Conservation (phyloP, 2,113 vertebrate species). For the Malurus melanocephalus region DNA sequence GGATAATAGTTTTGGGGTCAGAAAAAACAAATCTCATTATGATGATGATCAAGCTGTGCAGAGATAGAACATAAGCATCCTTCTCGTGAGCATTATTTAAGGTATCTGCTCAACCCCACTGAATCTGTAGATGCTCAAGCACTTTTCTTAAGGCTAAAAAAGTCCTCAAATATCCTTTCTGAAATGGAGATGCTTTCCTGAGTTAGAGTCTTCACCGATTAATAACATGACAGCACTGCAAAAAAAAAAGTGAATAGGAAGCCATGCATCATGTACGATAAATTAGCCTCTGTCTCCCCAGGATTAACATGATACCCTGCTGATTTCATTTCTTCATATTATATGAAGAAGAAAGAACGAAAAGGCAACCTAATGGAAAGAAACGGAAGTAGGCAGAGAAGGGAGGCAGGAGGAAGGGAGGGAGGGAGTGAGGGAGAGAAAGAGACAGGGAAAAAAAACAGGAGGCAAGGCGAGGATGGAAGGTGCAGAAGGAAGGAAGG, state of each 20-base stretch:
- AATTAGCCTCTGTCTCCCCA: not conserved
- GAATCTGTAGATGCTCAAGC: not conserved
- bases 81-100: not conserved
- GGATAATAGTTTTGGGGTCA: not conserved
- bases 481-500: too few relatives aligned
- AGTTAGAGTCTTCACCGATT: not conserved
- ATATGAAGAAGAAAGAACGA: not conserved
- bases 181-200: not conserved
- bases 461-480: too few relatives aligned
- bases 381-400: too few relatives aligned
- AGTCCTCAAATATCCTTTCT: not conserved
- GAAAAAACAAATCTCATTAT: not conserved
- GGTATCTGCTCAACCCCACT: not conserved
- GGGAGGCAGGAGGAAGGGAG: too few relatives aligned
- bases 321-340: not conserved
- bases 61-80: not conserved
- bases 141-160: not conserved
- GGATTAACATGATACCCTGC: not conserved
- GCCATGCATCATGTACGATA: not conserved
- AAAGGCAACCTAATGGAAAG: not conserved
- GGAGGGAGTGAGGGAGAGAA: too few relatives aligned
- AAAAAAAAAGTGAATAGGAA: not conserved
- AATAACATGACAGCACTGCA: not conserved
- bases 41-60: accelerated
- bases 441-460: too few relatives aligned